Evolutionary conservation across 2,888 invertebrate species (phyloP).

Genomic region (Dromius quadrimaculatus): DNA sequence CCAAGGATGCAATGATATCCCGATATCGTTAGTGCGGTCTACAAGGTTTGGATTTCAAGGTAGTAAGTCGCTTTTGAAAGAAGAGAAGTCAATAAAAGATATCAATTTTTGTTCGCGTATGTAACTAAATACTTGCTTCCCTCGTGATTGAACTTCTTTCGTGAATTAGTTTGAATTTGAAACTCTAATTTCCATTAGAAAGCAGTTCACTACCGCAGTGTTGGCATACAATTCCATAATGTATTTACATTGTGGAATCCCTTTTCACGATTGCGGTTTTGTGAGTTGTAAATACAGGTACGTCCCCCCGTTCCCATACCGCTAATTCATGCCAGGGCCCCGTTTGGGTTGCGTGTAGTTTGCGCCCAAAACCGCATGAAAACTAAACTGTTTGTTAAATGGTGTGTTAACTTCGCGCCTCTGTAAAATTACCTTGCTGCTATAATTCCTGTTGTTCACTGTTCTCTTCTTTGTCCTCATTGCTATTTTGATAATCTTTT

Average conservation of each 20-base stretch:
- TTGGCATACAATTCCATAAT: too few relatives aligned
- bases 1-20: too few relatives aligned
- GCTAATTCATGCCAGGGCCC: constrained; percentile 53
- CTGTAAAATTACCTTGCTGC: constrained; percentile 44
- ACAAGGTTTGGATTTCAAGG: too few relatives aligned
- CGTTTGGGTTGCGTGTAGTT: constrained; percentile 52
- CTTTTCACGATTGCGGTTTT: constrained; percentile 28
- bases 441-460: constrained; percentile 40
- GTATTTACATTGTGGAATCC: constrained; percentile 27
- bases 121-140: too few relatives aligned
- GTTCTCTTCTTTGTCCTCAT: not conserved
- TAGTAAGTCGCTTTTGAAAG: too few relatives aligned
- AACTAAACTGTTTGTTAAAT: constrained; percentile 51
- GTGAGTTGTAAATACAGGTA: constrained; percentile 24
- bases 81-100: too few relatives aligned
- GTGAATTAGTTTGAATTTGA: too few relatives aligned
- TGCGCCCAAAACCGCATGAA: constrained; percentile 49
- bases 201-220: too few relatives aligned
- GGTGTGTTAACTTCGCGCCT: constrained; percentile 47
- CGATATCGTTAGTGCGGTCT: too few relatives aligned
- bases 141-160: too few relatives aligned
- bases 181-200: too few relatives aligned
- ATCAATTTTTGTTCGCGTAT: too few relatives aligned
- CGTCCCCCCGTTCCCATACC: constrained; percentile 44
- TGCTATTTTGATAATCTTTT: not conserved